Conservation (phyloP, 2,113 vertebrate genomes). For the Ginglymostoma cirratum region DNA sequence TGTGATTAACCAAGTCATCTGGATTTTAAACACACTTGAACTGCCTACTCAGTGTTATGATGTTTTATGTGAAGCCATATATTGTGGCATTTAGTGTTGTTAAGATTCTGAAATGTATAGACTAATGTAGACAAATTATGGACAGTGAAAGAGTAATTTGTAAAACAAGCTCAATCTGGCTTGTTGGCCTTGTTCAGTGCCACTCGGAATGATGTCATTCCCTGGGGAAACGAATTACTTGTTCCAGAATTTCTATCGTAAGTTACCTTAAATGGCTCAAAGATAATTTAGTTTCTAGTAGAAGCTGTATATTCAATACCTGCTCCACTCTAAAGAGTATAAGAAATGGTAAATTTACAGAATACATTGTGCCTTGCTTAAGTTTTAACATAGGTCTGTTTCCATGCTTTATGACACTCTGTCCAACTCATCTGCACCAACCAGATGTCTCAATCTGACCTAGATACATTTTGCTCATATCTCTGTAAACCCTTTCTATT, state of each 20-base stretch:
- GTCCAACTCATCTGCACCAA: too few species aligned
- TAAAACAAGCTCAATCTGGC: background rate
- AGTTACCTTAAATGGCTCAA: background rate
- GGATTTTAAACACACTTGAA: background rate
- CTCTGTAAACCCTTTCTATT: too few species aligned
- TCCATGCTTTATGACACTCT: too few species aligned
- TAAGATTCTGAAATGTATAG: background rate
- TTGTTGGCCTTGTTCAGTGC: background rate
- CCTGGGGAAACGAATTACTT: too few species aligned
- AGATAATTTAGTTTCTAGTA: background rate
- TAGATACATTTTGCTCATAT: too few species aligned
- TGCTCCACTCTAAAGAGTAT: background rate
- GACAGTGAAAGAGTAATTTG: background rate
- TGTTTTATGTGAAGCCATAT: background rate
- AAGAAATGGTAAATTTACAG: background rate
- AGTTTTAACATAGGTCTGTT: too few species aligned
- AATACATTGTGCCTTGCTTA: background rate
- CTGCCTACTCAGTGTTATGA: background rate
- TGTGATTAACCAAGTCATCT: background rate
- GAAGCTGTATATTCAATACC: background rate
- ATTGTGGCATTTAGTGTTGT: background rate
- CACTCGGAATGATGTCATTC: background rate
- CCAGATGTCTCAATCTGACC: too few species aligned
- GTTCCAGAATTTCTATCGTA: too few species aligned
- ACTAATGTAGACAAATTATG: background rate